Evolutionary conservation across 2,797 vertebrate genomes (phyloP), one percentile per base, ranked within the genome.

Genomic region (Rhynchotus rufescens): DNA sequence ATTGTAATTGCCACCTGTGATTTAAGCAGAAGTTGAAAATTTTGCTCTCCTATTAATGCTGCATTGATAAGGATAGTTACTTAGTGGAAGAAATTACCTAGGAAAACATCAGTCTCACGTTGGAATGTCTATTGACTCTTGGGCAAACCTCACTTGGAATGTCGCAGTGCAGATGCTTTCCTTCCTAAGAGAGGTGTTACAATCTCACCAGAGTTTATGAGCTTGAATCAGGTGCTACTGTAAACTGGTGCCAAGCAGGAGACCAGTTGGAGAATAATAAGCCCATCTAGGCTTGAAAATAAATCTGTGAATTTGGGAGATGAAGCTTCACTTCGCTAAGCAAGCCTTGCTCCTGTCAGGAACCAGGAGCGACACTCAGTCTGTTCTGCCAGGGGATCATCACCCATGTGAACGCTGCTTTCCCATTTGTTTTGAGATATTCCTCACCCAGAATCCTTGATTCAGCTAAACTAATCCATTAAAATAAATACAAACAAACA

Each of bases 401-500:
- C 64, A 30, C 36, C 76, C 34, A 19, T 28, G 25, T 32, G 56
- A 72, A 11, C 1, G 1, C 16, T n/a, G 4, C 72, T 61, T 90
- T 93, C 42, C 40, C 42, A 40, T 65, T 88, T 8, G 20, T 87
- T 68, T 77, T 54, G 32, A 90, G 52, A 74, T 23, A 67, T 92
- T 90, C 68, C 68, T 92, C 40, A 57, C 38, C 15, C 84, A 77
- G 82, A 77, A 86, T 84, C 26, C 62, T 94, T 38, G 42, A 61
- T 88, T 84, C 61, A 77, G n/a, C 28, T 80, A 45, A 81, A 57
- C 40, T 68, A 93, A 90, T 93, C 44, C 71, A 44, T 62, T 93
- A 83, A 60, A 61, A 78, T 47, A 90, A 90, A 90, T 77, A 89
- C 84, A 94, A 92, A 32, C 38, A 92, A 93, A 65, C 19, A 81